Evolutionary conservation across 2,888 invertebrate genomes (phyloP).

Genomic region (Limenitis camilla): DNA sequence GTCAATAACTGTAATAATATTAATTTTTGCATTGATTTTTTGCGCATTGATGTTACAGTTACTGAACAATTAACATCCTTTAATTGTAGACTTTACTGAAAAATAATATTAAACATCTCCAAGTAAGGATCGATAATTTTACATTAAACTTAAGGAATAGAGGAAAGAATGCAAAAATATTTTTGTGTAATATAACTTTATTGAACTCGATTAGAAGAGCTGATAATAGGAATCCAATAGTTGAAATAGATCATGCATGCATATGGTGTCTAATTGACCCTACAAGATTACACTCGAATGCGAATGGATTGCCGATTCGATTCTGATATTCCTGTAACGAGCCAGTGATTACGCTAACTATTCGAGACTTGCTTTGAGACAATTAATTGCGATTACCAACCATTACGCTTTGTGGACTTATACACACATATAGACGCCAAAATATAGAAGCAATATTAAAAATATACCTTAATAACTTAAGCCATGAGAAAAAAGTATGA

Average conservation of each 20-base stretch:
- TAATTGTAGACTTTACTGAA: no score
- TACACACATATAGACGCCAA: neutral
- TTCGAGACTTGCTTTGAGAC: neutral
- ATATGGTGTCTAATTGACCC: conserved; percentile 7
- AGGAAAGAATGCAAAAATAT: no score
- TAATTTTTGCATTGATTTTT: no score
- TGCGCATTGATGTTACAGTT: no score
- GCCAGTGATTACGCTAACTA: neutral
- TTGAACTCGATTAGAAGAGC: no score
- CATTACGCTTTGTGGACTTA: no score
- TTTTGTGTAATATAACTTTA: no score
- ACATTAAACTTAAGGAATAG: no score
- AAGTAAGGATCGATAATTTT: no score
- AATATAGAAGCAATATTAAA: no score
- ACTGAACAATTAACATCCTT: no score
- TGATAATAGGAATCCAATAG: neutral
- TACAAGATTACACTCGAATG: conserved; percentile 5
- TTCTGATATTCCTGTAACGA: conserved; percentile 1
- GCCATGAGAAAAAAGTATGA: neutral
- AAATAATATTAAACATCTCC: no score
- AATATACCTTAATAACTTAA: neutral
- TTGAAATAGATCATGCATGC: neutral
- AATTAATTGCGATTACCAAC: neutral
- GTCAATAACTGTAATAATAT: neutral
- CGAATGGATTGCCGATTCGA: conserved; percentile 6